Evolutionary conservation across 2,888 invertebrate genomes (phyloP).

Genomic region (Philhelius pedissequus): DNA sequence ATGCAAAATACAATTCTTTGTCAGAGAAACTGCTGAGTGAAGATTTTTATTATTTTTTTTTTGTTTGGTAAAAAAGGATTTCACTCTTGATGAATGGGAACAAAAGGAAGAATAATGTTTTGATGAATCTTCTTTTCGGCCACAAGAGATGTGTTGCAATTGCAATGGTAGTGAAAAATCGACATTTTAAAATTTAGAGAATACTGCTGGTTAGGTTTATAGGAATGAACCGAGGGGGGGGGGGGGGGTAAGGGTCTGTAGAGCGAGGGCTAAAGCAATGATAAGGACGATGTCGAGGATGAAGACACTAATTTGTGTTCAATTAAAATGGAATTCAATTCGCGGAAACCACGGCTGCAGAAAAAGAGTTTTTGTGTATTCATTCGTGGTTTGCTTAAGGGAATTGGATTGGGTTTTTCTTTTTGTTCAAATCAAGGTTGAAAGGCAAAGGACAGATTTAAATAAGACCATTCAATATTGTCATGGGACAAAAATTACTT

Average conservation of each 20-base stretch:
- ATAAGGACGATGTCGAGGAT: not conserved
- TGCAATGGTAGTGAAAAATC: constrained; percentile 39
- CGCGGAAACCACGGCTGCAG: not conserved
- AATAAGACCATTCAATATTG: constrained; percentile 1
- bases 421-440: not conserved
- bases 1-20: not conserved
- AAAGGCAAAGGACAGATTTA: not conserved
- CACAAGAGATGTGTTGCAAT: constrained; percentile 37
- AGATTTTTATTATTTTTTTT: not conserved
- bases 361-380: constrained; percentile 2
- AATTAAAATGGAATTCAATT: constrained; percentile 51
- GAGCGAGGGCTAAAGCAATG: not conserved
- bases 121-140: constrained; percentile 55
- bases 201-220: not conserved
- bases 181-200: constrained; percentile 39
- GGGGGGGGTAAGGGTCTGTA: not conserved
- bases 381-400: constrained; percentile 1
- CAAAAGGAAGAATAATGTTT: constrained; percentile 54
- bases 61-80: constrained; percentile 8
- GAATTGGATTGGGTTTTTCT: constrained; percentile 3
- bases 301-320: constrained; percentile 33
- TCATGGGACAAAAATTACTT: not conserved
- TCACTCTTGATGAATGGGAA: constrained; percentile 54
- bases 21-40: constrained; percentile 16
- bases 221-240: too few relatives aligned